Conservation (phyloP, 2,797 vertebrate genomes). For the Pseudochirops cupreus region DNA sequence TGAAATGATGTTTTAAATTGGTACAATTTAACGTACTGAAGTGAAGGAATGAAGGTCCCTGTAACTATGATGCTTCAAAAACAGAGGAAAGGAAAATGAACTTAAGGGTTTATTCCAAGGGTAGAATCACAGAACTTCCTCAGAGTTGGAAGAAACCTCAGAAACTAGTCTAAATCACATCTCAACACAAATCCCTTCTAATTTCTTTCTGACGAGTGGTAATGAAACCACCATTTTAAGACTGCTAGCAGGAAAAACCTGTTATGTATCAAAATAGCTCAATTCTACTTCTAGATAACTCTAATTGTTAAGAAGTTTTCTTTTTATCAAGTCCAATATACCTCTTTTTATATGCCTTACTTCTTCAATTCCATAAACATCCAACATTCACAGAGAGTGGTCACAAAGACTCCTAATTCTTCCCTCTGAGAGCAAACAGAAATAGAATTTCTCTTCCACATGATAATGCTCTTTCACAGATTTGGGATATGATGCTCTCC, state of each 20-base stretch:
- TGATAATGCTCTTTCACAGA: neutral
- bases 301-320: no score
- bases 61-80: neutral
- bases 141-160: neutral
- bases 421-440: neutral
- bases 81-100: neutral
- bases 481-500: neutral
- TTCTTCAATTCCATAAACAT: neutral
- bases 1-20: neutral
- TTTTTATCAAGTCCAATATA: neutral
- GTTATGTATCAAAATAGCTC: neutral
- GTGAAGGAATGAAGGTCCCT: neutral
- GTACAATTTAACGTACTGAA: neutral
- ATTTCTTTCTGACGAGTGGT: neutral
- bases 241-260: neutral
- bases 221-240: neutral
- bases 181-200: no score
- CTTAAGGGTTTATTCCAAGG: neutral
- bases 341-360: neutral
- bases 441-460: neutral
- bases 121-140: neutral
- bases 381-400: neutral
- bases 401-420: neutral
- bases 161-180: no score
- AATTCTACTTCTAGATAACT: neutral